Base-by-base conservation (phyloP, 2,888 invertebrate genomes). In the Troides oblongomaculatus region DNA sequence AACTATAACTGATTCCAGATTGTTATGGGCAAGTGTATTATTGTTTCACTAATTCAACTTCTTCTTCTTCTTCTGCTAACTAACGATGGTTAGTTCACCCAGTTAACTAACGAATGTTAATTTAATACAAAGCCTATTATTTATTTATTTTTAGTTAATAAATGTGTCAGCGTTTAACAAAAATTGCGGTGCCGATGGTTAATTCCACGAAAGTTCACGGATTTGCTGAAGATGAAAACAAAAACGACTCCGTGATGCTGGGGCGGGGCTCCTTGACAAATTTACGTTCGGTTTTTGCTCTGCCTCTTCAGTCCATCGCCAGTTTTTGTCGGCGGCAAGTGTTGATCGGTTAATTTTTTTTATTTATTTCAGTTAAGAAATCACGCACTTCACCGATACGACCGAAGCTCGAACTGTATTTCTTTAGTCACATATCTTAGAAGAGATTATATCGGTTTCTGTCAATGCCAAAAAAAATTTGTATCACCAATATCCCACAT, bases 371-470 rank as follows among this genome's bases (percentile, higher is more conserved):
- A 75, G 70, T 69, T 75, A 76, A 76, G 73, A 81, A 80, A 81
- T 84, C 82, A 83, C 81, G 79, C 77, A 78, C 80, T 76, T 79
- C 81, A 74, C 76, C 77, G 63, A 75, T 84, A 81, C 85, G 85
- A 82, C 74, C 78, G 71, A 80, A 82, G 81, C 77, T 83, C 84
- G 84, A 75, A 71, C 60, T 69, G 71, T 75, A 71, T 74, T 72
- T 74, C 59, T 66, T 72, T 68, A 73, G 72, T 71, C 71, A 69
- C 62, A 57, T 56, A 43, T 53, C 68, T 39, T 39, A 10, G 39
- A 14, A 62, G 66, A 60, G 69, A 64, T 69, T 61, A 61, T 25
- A 59, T 30, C 5, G 36, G 23, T 64, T 64, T 64, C 17, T 39
- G 21, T 53, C 53, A 39, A 12, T 57, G 17, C 6, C 14, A 36